Evolutionary conservation across 2,113 vertebrate species (phyloP).

Genomic region (Leptobrachium ailaonicum): DNA sequence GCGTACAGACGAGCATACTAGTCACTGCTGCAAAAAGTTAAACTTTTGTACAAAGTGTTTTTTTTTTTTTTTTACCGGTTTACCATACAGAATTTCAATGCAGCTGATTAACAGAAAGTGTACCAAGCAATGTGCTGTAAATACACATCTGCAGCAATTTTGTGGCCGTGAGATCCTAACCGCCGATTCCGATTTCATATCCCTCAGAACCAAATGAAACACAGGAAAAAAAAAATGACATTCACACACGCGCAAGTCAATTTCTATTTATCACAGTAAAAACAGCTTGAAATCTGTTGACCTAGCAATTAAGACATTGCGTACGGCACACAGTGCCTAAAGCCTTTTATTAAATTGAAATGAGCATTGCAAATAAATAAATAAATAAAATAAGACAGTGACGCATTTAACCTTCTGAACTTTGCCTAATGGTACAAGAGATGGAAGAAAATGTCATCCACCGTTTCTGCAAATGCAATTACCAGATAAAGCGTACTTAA

Average conservation of each 20-base stretch:
- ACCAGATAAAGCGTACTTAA: not conserved
- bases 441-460: not conserved
- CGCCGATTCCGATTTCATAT: conserved; percentile 38
- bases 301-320: conserved; percentile 40
- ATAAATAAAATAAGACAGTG: not conserved
- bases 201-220: not conserved
- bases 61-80: too few relatives aligned
- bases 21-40: too few relatives aligned
- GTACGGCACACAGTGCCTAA: not conserved
- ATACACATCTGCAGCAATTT: not conserved
- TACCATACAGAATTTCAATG: too few relatives aligned
- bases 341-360: conserved; percentile 8
- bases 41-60: too few relatives aligned
- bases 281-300: conserved; percentile 52
- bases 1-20: too few relatives aligned
- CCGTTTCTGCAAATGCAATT: not conserved
- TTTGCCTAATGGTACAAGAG: not conserved
- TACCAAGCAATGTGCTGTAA: not conserved
- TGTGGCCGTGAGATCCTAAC: not conserved
- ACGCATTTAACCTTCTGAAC: conserved; percentile 8
- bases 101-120: not conserved
- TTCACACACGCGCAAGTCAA: not conserved
- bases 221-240: not conserved
- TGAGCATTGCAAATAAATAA: conserved; percentile 9
- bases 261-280: conserved; percentile 47